Evolutionary conservation across 2,888 invertebrate species (phyloP).

Genomic region (Yponomeuta cagnagella): DNA sequence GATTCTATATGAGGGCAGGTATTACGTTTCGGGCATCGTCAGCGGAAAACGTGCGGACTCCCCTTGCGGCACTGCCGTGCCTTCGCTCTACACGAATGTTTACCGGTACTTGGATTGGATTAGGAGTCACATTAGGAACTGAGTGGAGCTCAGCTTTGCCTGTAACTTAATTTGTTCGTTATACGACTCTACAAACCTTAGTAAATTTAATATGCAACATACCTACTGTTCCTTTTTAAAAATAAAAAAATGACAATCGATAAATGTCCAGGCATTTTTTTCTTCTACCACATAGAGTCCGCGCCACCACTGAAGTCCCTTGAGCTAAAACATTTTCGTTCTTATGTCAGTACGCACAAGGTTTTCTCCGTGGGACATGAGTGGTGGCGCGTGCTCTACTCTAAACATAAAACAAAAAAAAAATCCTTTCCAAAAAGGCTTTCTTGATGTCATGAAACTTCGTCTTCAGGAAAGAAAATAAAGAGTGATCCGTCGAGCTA

Average conservation of each 20-base stretch:
- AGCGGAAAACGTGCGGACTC: slow-evolving; percentile 62
- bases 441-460: neutral
- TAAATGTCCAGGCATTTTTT: neutral
- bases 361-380: too few relatives aligned
- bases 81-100: slow-evolving; percentile 62
- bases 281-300: neutral
- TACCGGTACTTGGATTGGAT: slow-evolving; percentile 59
- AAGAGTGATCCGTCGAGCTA: neutral
- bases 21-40: slow-evolving; percentile 58
- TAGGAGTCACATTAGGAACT: slow-evolving; percentile 34
- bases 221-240: neutral
- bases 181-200: neutral
- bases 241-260: neutral
- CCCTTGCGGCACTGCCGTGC: slow-evolving; percentile 58
- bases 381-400: neutral
- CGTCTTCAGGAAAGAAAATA: neutral
- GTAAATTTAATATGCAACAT: neutral
- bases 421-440: neutral
- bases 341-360: too few relatives aligned
- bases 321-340: too few relatives aligned
- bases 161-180: neutral
- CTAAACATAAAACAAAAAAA: neutral
- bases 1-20: slow-evolving; percentile 52
- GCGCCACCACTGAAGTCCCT: too few relatives aligned
- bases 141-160: slow-evolving; percentile 16